Conservation (phyloP, 1,140 invertebrate genomes). For the Eufriesea mexicana region DNA sequence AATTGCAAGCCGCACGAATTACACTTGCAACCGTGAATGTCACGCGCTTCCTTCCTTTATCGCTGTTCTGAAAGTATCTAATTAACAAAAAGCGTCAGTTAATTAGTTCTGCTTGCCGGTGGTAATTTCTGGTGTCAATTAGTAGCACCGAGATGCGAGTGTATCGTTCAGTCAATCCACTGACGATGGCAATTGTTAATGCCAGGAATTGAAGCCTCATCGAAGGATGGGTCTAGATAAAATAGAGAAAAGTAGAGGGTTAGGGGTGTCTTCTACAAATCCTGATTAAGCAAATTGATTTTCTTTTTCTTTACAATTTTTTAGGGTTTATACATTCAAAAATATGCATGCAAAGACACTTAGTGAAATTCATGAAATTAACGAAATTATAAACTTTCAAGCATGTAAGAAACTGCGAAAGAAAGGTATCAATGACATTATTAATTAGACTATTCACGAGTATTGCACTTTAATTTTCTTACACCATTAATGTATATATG, state of each 20-base stretch:
- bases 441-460: conserved; percentile 36
- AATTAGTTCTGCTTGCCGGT: conserved; percentile 25
- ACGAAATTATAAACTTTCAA: too few relatives aligned
- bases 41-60: conserved; percentile 1
- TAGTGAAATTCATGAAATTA: too few relatives aligned
- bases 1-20: not conserved
- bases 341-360: too few relatives aligned
- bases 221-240: conserved; percentile 6
- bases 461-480: too few relatives aligned
- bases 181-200: not conserved
- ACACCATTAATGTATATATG: too few relatives aligned
- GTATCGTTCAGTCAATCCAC: not conserved
- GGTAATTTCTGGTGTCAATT: conserved; percentile 22
- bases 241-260: not conserved
- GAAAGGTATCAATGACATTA: too few relatives aligned
- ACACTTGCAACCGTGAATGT: not conserved
- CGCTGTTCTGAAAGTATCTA: not conserved
- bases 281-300: too few relatives aligned
- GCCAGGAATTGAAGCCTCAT: conserved; percentile 52
- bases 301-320: too few relatives aligned
- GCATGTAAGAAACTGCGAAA: too few relatives aligned
- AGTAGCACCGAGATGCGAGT: not conserved
- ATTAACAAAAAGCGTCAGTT: conserved; percentile 9
- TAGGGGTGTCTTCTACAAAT: too few relatives aligned
- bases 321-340: too few relatives aligned